These are phyloP conservation scores for Lontra canadensis DNA, from an alignment of 2,113 vertebrate genomes.

Conservation along the genomic window DNA sequence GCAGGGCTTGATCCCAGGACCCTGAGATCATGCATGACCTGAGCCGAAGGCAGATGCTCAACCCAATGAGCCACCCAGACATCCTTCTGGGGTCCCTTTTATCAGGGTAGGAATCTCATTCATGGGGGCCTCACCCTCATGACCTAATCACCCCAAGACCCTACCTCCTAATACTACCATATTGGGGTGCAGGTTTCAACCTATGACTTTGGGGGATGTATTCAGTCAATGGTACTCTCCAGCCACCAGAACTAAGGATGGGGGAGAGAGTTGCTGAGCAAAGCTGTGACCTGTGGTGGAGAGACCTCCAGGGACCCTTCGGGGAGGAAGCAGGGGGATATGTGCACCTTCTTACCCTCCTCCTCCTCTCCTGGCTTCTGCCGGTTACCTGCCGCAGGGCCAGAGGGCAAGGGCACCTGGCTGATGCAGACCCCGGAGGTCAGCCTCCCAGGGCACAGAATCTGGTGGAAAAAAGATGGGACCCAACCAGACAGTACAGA, in stretches of 20 bases:
- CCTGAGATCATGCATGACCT: neutral
- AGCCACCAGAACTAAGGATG: neutral
- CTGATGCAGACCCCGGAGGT: fast-evolving
- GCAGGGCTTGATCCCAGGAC: neutral
- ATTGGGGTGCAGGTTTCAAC: neutral
- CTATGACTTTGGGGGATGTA: neutral
- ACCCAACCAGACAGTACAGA: neutral
- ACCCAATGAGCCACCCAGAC: neutral
- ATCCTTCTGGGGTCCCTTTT: neutral
- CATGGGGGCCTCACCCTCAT: neutral
- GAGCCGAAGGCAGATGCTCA: neutral
- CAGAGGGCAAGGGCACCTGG: neutral
- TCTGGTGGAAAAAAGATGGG: neutral
- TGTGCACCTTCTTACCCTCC: neutral
- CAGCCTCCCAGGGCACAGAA: neutral
- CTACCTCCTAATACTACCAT: neutral
- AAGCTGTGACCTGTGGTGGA: neutral
- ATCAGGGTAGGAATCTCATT: neutral
- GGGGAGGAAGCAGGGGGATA: too few species aligned
- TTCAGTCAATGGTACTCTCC: neutral
- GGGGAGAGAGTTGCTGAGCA: neutral
- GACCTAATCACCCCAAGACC: neutral
- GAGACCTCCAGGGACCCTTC: neutral
- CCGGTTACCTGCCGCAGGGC: neutral
- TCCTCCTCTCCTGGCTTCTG: neutral